These are phyloP conservation scores for Saguinus midas DNA, from an alignment of 2,113 vertebrate genomes.

Conservation along the genomic window DNA sequence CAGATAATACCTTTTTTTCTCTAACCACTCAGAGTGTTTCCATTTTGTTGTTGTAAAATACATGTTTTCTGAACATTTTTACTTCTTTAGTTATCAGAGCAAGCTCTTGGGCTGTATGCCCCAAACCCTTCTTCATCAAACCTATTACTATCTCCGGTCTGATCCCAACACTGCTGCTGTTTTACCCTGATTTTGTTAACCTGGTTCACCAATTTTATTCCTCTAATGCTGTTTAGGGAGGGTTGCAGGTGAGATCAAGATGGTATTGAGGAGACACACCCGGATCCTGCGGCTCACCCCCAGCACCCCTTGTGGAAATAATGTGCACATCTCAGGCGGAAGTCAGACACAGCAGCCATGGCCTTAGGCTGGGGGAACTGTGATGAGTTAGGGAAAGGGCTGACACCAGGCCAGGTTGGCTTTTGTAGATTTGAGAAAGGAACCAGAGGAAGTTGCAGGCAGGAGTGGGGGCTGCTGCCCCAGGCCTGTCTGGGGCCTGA, in stretches of 20 bases:
- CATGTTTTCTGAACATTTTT: background rate
- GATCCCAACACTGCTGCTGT: background rate
- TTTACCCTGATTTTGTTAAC: background rate
- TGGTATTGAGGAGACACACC: background rate
- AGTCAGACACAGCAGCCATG: rapidly evolving
- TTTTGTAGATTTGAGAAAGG: background rate
- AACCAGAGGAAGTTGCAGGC: background rate
- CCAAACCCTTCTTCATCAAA: background rate
- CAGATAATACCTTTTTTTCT: background rate
- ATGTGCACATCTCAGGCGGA: rapidly evolving
- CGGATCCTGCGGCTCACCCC: background rate
- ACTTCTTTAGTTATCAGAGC: background rate
- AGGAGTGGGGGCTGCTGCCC: background rate
- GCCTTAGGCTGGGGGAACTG: background rate
- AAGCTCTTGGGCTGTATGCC: background rate
- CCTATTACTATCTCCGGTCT: background rate
- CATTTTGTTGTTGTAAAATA: background rate
- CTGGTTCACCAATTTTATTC: background rate
- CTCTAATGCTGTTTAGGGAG: background rate
- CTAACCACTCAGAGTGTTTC: background rate
- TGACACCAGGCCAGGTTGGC: rapidly evolving
- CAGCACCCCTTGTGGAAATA: background rate
- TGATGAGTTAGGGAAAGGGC: background rate
- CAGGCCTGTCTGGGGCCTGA: background rate
- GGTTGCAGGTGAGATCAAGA: background rate